Evolutionary conservation across 2,797 vertebrate species (phyloP).

Genomic region (Podargus strigoides): DNA sequence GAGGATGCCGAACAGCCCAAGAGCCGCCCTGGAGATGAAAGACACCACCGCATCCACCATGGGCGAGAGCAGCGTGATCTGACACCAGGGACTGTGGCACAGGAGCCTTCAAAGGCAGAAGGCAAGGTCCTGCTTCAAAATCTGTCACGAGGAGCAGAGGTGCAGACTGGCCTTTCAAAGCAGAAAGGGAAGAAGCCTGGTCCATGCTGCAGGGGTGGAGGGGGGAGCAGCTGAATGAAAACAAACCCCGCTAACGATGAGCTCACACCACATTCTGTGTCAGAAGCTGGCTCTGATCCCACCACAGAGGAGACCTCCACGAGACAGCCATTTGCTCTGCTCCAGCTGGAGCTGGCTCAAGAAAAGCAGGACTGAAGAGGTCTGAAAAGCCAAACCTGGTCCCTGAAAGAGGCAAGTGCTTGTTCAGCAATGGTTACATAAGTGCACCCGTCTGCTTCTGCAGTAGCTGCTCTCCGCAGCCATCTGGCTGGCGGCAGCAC

Average conservation of each 20-base stretch:
- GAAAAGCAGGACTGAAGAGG: not conserved
- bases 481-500: not conserved
- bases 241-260: not conserved
- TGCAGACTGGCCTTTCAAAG: fast-evolving
- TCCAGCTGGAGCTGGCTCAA: not conserved
- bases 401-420: not conserved
- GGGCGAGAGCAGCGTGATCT: not conserved
- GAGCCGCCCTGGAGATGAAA: not conserved
- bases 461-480: not conserved
- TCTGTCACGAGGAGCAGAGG: fast-evolving
- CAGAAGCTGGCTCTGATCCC: not conserved
- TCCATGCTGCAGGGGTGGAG: not conserved
- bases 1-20: not conserved
- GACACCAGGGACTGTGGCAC: not conserved
- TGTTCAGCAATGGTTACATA: not conserved
- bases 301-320: not conserved
- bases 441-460: not conserved
- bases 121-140: not conserved
- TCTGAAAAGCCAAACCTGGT: not conserved
- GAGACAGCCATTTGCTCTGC: not conserved
- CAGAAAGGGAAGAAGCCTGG: not conserved
- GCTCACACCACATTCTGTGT: fast-evolving
- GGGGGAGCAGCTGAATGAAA: not conserved
- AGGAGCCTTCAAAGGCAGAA: fast-evolving
- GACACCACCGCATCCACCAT: fast-evolving